Percentiles rank a stretch among this genome's conserved stretches.
Evolutionary conservation across 2,888 invertebrate species (phyloP).

Genomic region (Julus scanicus): DNA sequence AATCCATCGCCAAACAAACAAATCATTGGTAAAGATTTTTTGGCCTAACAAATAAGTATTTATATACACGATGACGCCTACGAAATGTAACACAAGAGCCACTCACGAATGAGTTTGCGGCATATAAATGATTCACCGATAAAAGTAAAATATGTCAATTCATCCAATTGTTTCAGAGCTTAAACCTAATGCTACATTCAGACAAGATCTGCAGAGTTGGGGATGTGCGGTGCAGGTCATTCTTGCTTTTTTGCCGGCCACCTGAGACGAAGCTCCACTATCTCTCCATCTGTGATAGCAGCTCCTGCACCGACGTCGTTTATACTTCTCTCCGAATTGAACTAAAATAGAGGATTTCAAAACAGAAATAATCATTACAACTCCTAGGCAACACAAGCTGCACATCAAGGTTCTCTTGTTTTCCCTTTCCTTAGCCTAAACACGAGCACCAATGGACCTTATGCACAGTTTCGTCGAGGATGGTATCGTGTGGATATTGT

Average conservation of each 20-base stretch:
- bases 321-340: constrained; percentile 42
- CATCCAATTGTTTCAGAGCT: constrained; percentile 5
- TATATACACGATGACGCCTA: background rate
- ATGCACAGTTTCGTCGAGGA: background rate
- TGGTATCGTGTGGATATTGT: too few relatives aligned
- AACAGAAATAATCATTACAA: constrained; percentile 28
- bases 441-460: background rate
- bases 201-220: constrained; percentile 7
- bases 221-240: constrained; percentile 39
- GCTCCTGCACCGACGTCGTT: constrained; percentile 39
- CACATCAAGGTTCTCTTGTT: background rate
- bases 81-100: background rate
- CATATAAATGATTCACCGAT: background rate
- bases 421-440: background rate
- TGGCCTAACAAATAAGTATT: background rate
- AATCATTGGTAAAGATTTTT: background rate
- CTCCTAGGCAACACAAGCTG: constrained; percentile 17
- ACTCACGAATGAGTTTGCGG: background rate
- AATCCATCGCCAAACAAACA: constrained; percentile 17
- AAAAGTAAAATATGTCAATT: background rate
- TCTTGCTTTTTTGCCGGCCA: constrained; percentile 42
- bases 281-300: constrained; percentile 42
- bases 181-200: constrained; percentile 14
- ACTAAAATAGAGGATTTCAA: constrained; percentile 36
- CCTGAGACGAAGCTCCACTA: constrained; percentile 24